These are phyloP conservation scores for Resseliella maxima DNA, from an alignment of 2,888 invertebrate species.

Conservation along the genomic window DNA sequence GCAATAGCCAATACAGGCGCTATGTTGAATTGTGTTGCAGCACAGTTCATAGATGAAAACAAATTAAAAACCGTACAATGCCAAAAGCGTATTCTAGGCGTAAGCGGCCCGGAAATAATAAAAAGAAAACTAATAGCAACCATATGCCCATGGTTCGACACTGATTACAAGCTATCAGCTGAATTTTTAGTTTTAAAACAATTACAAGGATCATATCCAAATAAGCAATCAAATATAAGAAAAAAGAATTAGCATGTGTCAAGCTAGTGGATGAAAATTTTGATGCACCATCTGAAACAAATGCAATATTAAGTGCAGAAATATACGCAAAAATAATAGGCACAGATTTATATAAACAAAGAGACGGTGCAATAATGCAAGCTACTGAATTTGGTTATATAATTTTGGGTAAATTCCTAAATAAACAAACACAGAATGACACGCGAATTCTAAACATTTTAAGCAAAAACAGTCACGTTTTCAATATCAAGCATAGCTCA, in stretches of 20 bases:
- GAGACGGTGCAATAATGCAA: not conserved
- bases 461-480: too few relatives aligned
- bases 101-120: constrained; percentile 3
- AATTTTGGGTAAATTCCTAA: constrained; percentile 18
- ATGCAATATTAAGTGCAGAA: not conserved
- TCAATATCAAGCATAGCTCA: too few relatives aligned
- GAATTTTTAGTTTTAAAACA: not conserved
- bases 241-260: not conserved
- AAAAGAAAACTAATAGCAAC: not conserved
- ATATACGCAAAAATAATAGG: not conserved
- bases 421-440: too few relatives aligned
- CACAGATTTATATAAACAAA: not conserved
- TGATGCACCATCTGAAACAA: too few relatives aligned
- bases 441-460: too few relatives aligned
- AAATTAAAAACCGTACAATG: not conserved
- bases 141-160: constrained; percentile 3
- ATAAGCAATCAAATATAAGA: not conserved
- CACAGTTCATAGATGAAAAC: not conserved
- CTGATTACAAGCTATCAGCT: not conserved
- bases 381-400: not conserved
- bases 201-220: not conserved
- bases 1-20: not conserved
- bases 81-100: not conserved
- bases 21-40: not conserved
- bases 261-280: not conserved